Percentiles rank a stretch among this genome's conserved stretches.
Evolutionary conservation across 2,797 vertebrate genomes (phyloP).

Genomic region (Hippopotamyrus pictus): DNA sequence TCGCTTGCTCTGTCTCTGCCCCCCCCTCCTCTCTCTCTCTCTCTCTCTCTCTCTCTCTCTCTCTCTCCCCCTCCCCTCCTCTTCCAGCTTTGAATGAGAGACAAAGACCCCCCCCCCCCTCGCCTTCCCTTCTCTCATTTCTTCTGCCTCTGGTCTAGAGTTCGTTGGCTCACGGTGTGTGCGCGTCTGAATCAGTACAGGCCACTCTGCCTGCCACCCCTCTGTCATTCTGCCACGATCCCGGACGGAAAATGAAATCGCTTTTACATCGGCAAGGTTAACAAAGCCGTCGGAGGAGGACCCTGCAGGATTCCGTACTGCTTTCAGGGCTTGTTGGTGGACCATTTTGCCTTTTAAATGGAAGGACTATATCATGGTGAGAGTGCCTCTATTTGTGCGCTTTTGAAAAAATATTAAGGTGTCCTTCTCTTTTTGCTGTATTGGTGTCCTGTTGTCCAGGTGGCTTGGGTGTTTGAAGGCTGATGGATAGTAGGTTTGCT

Average conservation of each 20-base stretch:
- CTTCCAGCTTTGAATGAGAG: constrained; percentile 25
- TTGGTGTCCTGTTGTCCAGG: background rate
- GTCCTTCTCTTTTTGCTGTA: background rate
- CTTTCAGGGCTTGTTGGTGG: background rate
- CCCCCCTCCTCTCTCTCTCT: background rate
- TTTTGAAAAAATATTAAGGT: background rate
- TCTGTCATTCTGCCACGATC: constrained; percentile 13
- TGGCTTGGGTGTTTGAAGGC: background rate
- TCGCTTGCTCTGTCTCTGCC: constrained; percentile 21
- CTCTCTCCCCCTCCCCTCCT: constrained; percentile 12
- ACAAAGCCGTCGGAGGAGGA: background rate
- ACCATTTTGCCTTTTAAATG: constrained; percentile 32
- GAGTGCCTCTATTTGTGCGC: background rate
- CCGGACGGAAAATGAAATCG: constrained; percentile 10
- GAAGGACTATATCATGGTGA: constrained; percentile 48
- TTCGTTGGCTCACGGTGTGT: constrained; percentile 19
- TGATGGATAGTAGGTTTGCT: background rate
- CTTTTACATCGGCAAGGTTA: constrained; percentile 1
- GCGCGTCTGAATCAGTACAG: constrained; percentile 2
- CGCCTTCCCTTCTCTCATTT: background rate
- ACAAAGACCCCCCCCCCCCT: constrained; percentile 23
- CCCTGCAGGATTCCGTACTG: background rate
- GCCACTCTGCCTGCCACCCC: constrained; percentile 22
- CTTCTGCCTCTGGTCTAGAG: constrained; percentile 12
- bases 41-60: constrained; percentile 5